Percentiles rank a stretch among this genome's conserved stretches.
Conservation (phyloP, 2,888 invertebrate species). For the Zele albiditarsus region DNA sequence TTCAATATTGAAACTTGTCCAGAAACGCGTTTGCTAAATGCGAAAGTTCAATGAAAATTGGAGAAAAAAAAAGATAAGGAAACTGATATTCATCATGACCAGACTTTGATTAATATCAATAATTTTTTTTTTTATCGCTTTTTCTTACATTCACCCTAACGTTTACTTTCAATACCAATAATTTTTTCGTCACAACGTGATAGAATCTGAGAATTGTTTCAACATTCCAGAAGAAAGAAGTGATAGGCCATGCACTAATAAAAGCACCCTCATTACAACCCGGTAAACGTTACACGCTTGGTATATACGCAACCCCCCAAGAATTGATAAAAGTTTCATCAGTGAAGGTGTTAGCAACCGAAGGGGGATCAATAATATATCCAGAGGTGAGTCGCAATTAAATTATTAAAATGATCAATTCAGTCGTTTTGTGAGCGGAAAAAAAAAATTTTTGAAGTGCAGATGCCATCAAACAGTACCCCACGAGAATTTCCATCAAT, state of each 20-base stretch:
- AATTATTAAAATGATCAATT: not conserved
- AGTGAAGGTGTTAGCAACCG: slow-evolving; percentile 67
- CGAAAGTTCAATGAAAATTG: no score
- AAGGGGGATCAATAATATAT: slow-evolving; percentile 60
- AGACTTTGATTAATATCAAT: no score
- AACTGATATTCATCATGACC: no score
- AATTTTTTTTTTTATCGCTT: no score
- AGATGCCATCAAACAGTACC: slow-evolving; percentile 61
- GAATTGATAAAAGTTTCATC: slow-evolving; percentile 64
- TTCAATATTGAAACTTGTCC: no score
- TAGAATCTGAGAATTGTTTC: no score
- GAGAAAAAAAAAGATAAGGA: no score
- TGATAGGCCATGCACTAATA: slow-evolving; percentile 63
- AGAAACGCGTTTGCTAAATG: no score
- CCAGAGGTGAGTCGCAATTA: slow-evolving; percentile 58
- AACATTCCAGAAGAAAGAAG: slow-evolving; percentile 62
- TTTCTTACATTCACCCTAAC: no score
- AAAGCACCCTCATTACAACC: slow-evolving; percentile 64
- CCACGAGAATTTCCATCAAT: slow-evolving; percentile 63
- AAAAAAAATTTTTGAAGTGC: slow-evolving; percentile 31
- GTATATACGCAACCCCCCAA: slow-evolving; percentile 65
- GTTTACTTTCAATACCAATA: no score
- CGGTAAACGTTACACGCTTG: slow-evolving; percentile 68
- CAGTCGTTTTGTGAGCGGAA: not conserved
- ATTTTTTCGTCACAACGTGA: not conserved